These are phyloP conservation scores for Mesoligia furuncula DNA, from an alignment of 2,888 invertebrate species.

Conservation along the genomic window DNA sequence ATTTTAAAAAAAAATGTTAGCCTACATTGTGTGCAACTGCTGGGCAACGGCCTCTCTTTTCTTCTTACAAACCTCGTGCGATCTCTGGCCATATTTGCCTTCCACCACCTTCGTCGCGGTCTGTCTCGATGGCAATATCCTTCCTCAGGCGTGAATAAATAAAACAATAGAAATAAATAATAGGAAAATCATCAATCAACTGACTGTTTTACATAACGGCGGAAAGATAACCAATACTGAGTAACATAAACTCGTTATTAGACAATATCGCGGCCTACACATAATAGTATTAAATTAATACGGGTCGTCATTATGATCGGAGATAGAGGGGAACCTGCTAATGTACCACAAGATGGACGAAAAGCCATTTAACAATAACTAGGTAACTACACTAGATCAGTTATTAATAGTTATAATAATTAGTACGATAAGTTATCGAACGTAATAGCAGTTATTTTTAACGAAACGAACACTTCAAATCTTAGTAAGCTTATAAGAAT, in stretches of 20 bases:
- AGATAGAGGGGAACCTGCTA: conserved; percentile 39
- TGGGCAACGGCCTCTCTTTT: too few species aligned
- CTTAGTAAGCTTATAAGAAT: conserved; percentile 64
- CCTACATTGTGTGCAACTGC: neutral
- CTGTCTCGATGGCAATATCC: neutral
- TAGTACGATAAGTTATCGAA: conserved; percentile 79
- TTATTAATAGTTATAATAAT: conserved; percentile 78
- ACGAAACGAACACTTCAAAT: conserved; percentile 69
- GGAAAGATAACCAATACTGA: conserved; percentile 22
- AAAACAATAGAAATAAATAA: conserved; percentile 18
- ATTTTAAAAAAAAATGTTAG: neutral
- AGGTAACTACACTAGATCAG: conserved; percentile 75
- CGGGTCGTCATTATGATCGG: conserved; percentile 54
- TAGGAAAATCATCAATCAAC: conserved; percentile 6
- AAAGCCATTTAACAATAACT: conserved; percentile 73
- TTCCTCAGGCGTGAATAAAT: neutral
- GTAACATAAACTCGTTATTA: conserved; percentile 62
- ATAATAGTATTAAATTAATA: conserved; percentile 61
- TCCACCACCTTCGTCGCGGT: neutral
- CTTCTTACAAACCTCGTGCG: neutral
- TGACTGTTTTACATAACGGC: conserved; percentile 42
- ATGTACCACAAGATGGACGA: conserved; percentile 52
- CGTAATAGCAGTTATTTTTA: conserved; percentile 71
- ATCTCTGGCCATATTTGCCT: neutral
- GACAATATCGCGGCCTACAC: conserved; percentile 85